These are phyloP conservation scores for Tragelaphus eurycerus DNA, from an alignment of 2,797 vertebrate species.

Conservation along the genomic window DNA sequence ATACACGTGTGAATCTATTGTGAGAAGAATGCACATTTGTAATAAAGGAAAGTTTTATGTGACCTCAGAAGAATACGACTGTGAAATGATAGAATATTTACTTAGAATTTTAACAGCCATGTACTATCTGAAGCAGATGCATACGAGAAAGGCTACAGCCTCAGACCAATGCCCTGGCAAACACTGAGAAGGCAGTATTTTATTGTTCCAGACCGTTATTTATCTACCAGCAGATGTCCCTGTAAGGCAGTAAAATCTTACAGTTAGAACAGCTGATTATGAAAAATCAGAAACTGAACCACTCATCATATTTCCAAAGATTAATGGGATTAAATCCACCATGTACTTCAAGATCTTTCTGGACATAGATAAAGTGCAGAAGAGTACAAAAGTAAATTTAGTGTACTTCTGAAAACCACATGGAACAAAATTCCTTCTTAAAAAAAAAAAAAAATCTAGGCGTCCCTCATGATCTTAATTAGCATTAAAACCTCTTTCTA, in stretches of 20 bases:
- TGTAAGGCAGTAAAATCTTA: slow-evolving; percentile 76
- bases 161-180: not conserved
- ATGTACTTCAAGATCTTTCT: slow-evolving; percentile 5
- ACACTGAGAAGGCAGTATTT: not conserved
- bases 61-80: not conserved
- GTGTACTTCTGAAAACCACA: not conserved
- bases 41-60: not conserved
- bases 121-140: not conserved
- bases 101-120: slow-evolving; percentile 16
- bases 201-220: slow-evolving; percentile 34
- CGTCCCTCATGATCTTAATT: not conserved
- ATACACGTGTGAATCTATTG: not conserved
- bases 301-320: not conserved
- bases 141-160: not conserved
- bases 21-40: not conserved
- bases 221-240: slow-evolving; percentile 81
- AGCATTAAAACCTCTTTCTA: not conserved
- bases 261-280: not conserved
- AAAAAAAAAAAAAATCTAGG: not conserved
- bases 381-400: not conserved
- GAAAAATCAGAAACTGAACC: slow-evolving; percentile 63
- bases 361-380: not conserved
- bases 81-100: not conserved
- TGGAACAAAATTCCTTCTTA: not conserved
- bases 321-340: slow-evolving; percentile 41